A percentile compares a stretch with the other conserved stretches of the same genome.
These are phyloP conservation scores for Anastrepha ludens DNA, from an alignment of 1,140 invertebrate genomes.

Conservation along the genomic window DNA sequence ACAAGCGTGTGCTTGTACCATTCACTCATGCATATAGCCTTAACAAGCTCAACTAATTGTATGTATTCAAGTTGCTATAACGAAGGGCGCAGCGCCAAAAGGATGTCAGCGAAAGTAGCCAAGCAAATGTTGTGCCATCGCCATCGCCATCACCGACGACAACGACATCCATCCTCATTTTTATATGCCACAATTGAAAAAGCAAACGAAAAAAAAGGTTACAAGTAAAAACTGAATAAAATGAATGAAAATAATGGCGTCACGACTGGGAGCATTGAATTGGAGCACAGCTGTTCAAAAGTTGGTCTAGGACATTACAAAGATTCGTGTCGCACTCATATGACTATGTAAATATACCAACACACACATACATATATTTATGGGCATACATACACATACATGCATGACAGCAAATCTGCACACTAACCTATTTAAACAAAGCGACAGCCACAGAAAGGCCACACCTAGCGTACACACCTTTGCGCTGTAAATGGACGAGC, in stretches of 20 bases:
- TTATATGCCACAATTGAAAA: slow-evolving; percentile 27
- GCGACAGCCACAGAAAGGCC: background rate
- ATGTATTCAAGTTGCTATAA: slow-evolving; percentile 8
- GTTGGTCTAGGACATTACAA: slow-evolving; percentile 70
- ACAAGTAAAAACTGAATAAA: background rate
- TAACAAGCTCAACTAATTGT: slow-evolving; percentile 33
- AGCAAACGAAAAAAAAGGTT: slow-evolving; percentile 6
- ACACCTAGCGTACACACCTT: slow-evolving; percentile 35
- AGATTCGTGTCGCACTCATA: slow-evolving; percentile 10
- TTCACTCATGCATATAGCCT: background rate
- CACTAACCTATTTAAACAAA: background rate
- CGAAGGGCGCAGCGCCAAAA: slow-evolving; percentile 21
- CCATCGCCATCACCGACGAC: background rate
- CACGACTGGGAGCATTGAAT: slow-evolving; percentile 12
- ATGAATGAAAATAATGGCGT: background rate
- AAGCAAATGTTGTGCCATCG: slow-evolving; percentile 29
- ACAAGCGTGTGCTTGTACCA: background rate
- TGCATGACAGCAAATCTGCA: background rate
- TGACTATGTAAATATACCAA: background rate
- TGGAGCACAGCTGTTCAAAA: slow-evolving; percentile 59
- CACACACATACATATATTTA: background rate
- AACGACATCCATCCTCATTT: background rate
- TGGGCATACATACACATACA: background rate
- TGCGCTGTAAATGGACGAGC: background rate
- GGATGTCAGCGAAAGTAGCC: slow-evolving; percentile 47